Evolutionary conservation across 2,113 vertebrate species (phyloP).

Genomic region (Etheostoma spectabile): DNA sequence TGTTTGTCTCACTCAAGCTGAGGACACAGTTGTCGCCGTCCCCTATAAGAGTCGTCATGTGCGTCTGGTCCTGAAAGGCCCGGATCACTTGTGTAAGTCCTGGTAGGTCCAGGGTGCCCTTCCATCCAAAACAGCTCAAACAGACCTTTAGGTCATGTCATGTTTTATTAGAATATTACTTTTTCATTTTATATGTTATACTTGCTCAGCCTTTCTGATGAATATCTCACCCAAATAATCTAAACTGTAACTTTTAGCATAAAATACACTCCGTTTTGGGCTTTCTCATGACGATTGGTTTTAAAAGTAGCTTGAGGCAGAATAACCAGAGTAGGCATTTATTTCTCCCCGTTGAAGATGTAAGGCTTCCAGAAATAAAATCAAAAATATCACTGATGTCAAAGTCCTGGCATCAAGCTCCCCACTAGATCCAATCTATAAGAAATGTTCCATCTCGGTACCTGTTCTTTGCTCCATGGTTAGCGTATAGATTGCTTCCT

Average conservation of each 20-base stretch:
- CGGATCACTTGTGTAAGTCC: conserved; percentile 98
- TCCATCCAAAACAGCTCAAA: conserved; percentile 71
- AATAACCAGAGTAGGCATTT: conserved; percentile 46
- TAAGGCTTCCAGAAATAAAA: conserved; percentile 30
- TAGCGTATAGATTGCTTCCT: conserved; percentile 47
- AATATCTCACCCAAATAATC: conserved; percentile 9
- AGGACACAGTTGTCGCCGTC: conserved; percentile 91
- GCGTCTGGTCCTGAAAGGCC: conserved; percentile 94
- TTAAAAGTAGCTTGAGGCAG: conserved; percentile 40
- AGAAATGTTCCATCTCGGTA: conserved; percentile 72
- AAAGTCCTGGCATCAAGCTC: conserved; percentile 67
- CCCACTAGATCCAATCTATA: conserved; percentile 68
- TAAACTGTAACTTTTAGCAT: conserved; percentile 33
- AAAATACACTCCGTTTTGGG: conserved; percentile 23
- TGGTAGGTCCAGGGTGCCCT: conserved; percentile 85
- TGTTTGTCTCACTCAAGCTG: conserved; percentile 78
- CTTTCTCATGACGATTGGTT: conserved; percentile 10
- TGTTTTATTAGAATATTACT: neutral
- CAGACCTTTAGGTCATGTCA: conserved; percentile 7
- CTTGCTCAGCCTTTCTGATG: conserved; percentile 10
- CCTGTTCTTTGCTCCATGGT: conserved; percentile 38
- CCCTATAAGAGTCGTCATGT: conserved; percentile 94
- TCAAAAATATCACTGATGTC: conserved; percentile 55
- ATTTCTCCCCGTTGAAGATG: conserved; percentile 29
- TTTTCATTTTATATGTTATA: conserved; percentile 8